These are phyloP conservation scores for Siniperca undulata DNA, from an alignment of 2,797 vertebrate species.

Conservation along the genomic window DNA sequence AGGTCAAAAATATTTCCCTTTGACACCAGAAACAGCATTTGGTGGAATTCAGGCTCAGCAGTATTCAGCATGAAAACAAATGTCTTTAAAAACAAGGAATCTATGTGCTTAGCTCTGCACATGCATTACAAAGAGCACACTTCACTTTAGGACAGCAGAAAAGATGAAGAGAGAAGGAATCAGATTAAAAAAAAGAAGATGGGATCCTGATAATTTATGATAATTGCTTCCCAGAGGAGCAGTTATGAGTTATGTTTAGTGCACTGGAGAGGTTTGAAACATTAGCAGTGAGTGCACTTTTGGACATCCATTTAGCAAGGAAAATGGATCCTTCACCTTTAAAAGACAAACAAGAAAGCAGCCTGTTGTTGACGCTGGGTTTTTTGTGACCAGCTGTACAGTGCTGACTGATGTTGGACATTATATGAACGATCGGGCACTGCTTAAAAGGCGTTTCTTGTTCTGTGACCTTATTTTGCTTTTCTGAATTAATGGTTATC, in stretches of 20 bases:
- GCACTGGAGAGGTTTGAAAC: conserved; percentile 54
- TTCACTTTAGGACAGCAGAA: conserved; percentile 53
- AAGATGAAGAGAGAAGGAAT: conserved; percentile 27
- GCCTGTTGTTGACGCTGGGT: conserved; percentile 31
- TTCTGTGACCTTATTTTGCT: conserved; percentile 56
- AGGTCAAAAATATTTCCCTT: conserved; percentile 59
- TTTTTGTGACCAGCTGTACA: conserved; percentile 26
- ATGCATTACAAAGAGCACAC: conserved; percentile 18
- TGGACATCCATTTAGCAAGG: conserved; percentile 47
- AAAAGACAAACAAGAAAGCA: conserved; percentile 47
- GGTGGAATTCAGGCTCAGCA: conserved; percentile 51
- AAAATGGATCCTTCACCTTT: conserved; percentile 45
- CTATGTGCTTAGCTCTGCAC: conserved; percentile 27
- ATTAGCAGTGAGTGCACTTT: conserved; percentile 62
- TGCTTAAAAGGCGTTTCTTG: conserved; percentile 42
- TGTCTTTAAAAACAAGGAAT: conserved; percentile 26
- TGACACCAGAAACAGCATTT: conserved; percentile 30
- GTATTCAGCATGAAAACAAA: conserved; percentile 54
- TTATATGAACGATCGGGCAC: neutral
- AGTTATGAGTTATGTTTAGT: conserved; percentile 52
- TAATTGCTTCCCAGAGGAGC: conserved; percentile 62
- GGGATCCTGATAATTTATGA: conserved; percentile 56
- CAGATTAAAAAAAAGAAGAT: conserved; percentile 42
- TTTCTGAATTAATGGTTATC: conserved; percentile 54
- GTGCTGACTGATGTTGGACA: conserved; percentile 16